Evolutionary conservation across 2,888 invertebrate species (phyloP), one percentile per base, ranked within the genome.

Genomic region (Aphelenchoides bicaudatus): DNA sequence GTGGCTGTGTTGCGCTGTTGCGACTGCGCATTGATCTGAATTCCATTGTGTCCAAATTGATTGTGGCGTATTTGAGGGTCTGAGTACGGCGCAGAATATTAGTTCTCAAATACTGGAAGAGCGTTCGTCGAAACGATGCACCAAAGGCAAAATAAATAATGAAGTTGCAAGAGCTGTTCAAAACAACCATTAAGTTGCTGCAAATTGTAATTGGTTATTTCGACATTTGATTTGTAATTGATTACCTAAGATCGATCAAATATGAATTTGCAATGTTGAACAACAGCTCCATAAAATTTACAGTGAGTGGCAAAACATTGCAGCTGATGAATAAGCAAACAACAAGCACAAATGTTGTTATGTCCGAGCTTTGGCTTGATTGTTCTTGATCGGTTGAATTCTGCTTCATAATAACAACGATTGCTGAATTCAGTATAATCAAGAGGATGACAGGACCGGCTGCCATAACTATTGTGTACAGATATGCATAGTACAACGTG

Each of bases 81-180:
- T n/a, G n/a, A n/a, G n/a, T n/a, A n/a, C n/a, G n/a, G n/a, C n/a
- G n/a, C n/a, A n/a, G n/a, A n/a, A n/a, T n/a, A n/a, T n/a, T n/a
- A n/a, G n/a, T n/a, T n/a, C n/a, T n/a, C n/a, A n/a, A n/a, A n/a
- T n/a, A n/a, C n/a, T n/a, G n/a, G n/a, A n/a, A n/a, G n/a, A 72
- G 61, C 5, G 73, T 73, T 25, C 70, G 56, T 6, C 74, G 67
- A 61, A 75, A 75, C 39, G 71, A 66, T 5, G 66, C 62, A 3
- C 74, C 72, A 51, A 74, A 75, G 2, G 72, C 69, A 60, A 73
- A 75, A 60, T 75, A 75, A 59, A 75, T 75, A 53, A 73, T 48
- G 37, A 75, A 74, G 56, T 75, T 75, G 62, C 73, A 74, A 0
- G 73, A 73, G 0, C 72, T 72, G 50, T 75, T 75, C 30, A 75